phyloP scores from a whole-genome alignment of 2,888 invertebrate genomes.

The Urechis unicinctus region DNA sequence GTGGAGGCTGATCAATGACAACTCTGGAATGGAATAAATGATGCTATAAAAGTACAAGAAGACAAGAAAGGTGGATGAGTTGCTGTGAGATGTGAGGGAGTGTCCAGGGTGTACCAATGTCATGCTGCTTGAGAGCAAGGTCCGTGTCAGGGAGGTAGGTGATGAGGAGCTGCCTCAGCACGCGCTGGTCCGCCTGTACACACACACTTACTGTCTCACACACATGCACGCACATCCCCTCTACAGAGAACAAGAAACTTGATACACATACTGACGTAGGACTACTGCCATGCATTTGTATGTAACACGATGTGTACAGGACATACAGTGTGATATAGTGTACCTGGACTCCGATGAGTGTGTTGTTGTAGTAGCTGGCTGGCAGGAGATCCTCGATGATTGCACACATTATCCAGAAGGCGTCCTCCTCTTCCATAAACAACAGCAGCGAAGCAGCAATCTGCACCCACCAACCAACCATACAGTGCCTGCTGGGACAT shows the following conservation, averaged over 20 bases:
- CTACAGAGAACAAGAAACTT: neutral
- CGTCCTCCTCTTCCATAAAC: slow-evolving; percentile 94
- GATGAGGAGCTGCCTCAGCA: slow-evolving; percentile 83
- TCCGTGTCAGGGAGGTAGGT: slow-evolving; percentile 82
- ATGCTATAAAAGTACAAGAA: neutral
- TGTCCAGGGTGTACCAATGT: slow-evolving; percentile 48
- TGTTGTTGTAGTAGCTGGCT: slow-evolving; percentile 93
- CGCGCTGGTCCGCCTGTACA: slow-evolving; percentile 85
- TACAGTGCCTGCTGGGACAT: too few species aligned
- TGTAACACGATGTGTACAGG: neutral
- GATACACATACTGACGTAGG: neutral
- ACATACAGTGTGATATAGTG: neutral
- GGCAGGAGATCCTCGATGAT: slow-evolving; percentile 97
- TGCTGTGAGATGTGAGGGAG: too few species aligned
- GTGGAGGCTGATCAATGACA: slow-evolving; percentile 89
- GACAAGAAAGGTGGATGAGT: too few species aligned
- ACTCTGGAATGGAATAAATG: slow-evolving; percentile 54
- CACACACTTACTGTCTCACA: neutral
- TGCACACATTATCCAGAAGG: slow-evolving; percentile 98
- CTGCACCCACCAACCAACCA: slow-evolving; percentile 29
- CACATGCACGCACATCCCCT: neutral
- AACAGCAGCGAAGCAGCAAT: slow-evolving; percentile 88
- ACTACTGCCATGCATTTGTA: neutral
- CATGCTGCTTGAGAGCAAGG: slow-evolving; percentile 84
- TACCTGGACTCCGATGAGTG: slow-evolving; percentile 63